Evolutionary conservation across 1,140 invertebrate species (phyloP).

Genomic region (Prorops nasuta): DNA sequence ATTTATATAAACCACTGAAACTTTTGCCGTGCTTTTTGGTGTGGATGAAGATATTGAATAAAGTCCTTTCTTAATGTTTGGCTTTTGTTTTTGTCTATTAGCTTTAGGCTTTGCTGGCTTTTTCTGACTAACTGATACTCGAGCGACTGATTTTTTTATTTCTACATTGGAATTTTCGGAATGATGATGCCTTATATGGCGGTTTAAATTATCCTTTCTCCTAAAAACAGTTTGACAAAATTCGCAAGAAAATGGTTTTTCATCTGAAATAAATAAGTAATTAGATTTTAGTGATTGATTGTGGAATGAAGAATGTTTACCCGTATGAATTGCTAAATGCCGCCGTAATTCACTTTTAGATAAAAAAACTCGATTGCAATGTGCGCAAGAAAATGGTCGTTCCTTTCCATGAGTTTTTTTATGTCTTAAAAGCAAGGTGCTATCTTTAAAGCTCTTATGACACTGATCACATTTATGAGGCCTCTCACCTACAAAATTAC

Average conservation of each 20-base stretch:
- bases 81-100: conserved; percentile 12
- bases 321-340: conserved; percentile 45
- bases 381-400: conserved; percentile 44
- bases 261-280: conserved; percentile 35
- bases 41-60: neutral
- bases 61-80: conserved; percentile 22
- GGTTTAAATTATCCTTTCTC: conserved; percentile 54
- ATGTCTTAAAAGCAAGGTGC: conserved; percentile 45
- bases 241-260: conserved; percentile 52
- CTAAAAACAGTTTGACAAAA: conserved; percentile 52
- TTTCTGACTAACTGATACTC: conserved; percentile 4
- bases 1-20: conserved; percentile 20
- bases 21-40: conserved; percentile 19
- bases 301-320: conserved; percentile 34
- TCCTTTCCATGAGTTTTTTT: conserved; percentile 48
- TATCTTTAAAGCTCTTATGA: conserved; percentile 48
- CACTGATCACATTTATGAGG: conserved; percentile 46
- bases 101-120: conserved; percentile 20
- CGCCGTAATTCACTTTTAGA: conserved; percentile 49
- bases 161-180: conserved; percentile 24
- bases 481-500: conserved; percentile 36
- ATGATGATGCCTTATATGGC: conserved; percentile 56
- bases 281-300: conserved; percentile 1
- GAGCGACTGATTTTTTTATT: neutral
- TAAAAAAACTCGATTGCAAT: conserved; percentile 44